Percentiles rank a stretch among this genome's conserved stretches.
Evolutionary conservation across 2,888 invertebrate species (phyloP).

Genomic region (Ctenicera cuprea): DNA sequence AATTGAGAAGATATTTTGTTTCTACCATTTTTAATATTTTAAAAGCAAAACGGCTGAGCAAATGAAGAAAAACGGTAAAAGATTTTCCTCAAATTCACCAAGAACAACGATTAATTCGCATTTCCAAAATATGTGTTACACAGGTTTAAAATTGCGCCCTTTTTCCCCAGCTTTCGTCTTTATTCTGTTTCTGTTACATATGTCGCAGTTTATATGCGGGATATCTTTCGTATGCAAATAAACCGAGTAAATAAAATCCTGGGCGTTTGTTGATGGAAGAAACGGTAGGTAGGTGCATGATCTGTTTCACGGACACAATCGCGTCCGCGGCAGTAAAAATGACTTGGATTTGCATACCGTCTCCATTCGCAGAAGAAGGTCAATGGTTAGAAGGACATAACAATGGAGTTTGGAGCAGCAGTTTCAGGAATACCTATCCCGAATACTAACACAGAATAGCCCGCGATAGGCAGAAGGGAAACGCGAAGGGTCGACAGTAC

Average conservation of each 20-base stretch:
- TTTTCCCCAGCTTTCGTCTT: no score
- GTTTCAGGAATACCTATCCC: slow-evolving; percentile 52
- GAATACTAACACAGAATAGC: slow-evolving; percentile 52
- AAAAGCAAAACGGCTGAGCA: no score
- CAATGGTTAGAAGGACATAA: slow-evolving; percentile 58
- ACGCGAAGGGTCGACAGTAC: slow-evolving; percentile 53
- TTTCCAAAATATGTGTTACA: no score
- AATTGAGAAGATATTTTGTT: no score
- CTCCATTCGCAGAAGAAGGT: slow-evolving; percentile 56
- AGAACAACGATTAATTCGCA: no score
- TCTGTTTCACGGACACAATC: slow-evolving; percentile 40
- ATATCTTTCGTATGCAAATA: background rate
- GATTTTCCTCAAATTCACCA: no score
- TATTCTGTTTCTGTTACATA: no score
- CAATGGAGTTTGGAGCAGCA: slow-evolving; percentile 58
- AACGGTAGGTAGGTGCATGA: slow-evolving; percentile 11
- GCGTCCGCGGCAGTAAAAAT: slow-evolving; percentile 24
- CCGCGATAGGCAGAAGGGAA: slow-evolving; percentile 56
- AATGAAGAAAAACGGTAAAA: background rate
- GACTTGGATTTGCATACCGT: slow-evolving; percentile 57
- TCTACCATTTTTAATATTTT: background rate
- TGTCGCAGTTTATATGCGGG: background rate
- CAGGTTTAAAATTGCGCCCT: no score
- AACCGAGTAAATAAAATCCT: slow-evolving; percentile 2
- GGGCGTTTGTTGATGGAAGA: slow-evolving; percentile 1